These are phyloP conservation scores for Botia kubotai DNA, from an alignment of 2,797 vertebrate genomes.

Conservation along the genomic window DNA sequence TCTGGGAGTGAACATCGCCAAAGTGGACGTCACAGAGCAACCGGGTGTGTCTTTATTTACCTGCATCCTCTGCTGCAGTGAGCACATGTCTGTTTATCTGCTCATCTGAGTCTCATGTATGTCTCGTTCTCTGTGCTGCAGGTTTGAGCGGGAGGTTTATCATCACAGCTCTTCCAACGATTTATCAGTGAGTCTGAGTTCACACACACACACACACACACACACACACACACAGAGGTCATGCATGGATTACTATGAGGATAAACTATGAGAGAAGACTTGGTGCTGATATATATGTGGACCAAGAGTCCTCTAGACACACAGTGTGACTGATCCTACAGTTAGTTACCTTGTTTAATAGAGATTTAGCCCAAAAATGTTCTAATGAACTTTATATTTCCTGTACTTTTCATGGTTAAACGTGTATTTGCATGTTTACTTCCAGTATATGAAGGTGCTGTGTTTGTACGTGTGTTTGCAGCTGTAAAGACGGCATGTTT, in stretches of 20 bases:
- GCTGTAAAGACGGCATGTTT: slow-evolving; percentile 94
- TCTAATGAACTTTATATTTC: neutral
- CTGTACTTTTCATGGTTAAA: neutral
- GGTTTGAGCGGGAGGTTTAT: slow-evolving; percentile 94
- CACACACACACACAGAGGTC: no score
- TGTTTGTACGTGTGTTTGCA: slow-evolving; percentile 63
- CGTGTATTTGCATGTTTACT: neutral
- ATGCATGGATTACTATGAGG: no score
- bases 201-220: neutral
- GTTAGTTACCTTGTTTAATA: no score
- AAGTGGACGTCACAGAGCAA: slow-evolving; percentile 96
- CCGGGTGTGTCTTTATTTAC: slow-evolving; percentile 78
- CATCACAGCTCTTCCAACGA: slow-evolving; percentile 95
- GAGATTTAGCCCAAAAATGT: neutral
- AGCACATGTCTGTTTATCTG: no score
- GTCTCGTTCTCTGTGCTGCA: slow-evolving; percentile 63
- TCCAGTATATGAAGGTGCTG: neutral
- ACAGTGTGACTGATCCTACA: no score
- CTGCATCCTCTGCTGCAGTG: neutral
- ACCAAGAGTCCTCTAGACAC: no score
- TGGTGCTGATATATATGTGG: no score
- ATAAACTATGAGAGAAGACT: no score
- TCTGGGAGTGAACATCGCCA: slow-evolving; percentile 90
- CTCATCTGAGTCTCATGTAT: neutral
- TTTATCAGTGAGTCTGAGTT: slow-evolving; percentile 90